Conservation (phyloP, 2,113 vertebrate species). For the Castor canadensis region DNA sequence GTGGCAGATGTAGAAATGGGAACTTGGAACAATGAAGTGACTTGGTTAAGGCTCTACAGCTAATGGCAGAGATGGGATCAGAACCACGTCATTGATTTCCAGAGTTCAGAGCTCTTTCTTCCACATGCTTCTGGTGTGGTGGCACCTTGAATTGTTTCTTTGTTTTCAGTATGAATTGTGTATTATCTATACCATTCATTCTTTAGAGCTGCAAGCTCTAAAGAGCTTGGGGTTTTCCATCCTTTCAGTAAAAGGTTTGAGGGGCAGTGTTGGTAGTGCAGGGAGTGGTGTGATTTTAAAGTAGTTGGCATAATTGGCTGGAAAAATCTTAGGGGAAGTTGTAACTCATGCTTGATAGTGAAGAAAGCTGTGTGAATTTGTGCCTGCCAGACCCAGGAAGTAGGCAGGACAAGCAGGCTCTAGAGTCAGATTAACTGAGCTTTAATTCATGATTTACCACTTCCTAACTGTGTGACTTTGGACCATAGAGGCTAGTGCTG, state of each 20-base stretch:
- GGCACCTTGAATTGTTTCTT: background rate
- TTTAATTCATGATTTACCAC: background rate
- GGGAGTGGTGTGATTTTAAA: background rate
- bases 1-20: background rate
- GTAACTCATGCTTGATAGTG: background rate
- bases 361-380: background rate
- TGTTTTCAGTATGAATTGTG: background rate
- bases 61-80: background rate
- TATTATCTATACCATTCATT: background rate
- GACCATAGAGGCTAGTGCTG: background rate
- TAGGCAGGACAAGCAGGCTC: background rate
- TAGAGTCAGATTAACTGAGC: background rate
- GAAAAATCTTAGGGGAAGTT: background rate
- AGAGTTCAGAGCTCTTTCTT: background rate
- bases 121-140: background rate
- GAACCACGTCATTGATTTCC: background rate
- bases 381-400: background rate
- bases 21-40: background rate
- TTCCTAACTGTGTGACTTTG: background rate
- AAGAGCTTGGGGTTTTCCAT: background rate
- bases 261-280: no score
- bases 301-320: background rate
- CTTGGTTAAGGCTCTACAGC: background rate
- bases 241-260: background rate
- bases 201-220: background rate